These are phyloP conservation scores for Muscidifurax raptorellus DNA, from an alignment of 1,140 invertebrate genomes.

Conservation along the genomic window DNA sequence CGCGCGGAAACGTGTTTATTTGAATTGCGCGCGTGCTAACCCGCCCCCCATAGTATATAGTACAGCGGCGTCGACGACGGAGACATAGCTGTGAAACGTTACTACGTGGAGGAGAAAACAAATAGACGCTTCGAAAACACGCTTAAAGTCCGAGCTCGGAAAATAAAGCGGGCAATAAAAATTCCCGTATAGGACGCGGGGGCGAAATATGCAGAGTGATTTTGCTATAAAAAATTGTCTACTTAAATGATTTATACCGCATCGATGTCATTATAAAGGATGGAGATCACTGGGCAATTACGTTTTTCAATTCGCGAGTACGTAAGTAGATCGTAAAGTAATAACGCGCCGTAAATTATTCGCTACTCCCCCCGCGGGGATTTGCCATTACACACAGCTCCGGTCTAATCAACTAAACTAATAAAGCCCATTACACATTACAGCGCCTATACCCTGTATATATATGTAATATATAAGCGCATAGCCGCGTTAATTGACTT, in stretches of 20 bases:
- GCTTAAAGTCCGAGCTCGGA: neutral
- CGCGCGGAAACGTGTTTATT: slow-evolving; percentile 13
- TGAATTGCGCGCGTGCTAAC: neutral
- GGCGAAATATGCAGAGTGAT: too few relatives aligned
- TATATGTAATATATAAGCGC: too few relatives aligned
- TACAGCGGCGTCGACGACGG: slow-evolving; percentile 14
- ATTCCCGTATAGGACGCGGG: neutral
- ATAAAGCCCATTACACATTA: neutral
- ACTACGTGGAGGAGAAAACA: neutral
- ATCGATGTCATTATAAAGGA: neutral
- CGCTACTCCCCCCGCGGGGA: neutral
- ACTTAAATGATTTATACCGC: too few relatives aligned
- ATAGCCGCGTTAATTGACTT: neutral
- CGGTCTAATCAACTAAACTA: neutral
- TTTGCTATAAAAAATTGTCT: too few relatives aligned
- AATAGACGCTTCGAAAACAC: neutral
- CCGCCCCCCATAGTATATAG: too few relatives aligned
- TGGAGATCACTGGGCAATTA: neutral
- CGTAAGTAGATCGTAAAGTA: neutral
- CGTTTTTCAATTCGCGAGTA: neutral
- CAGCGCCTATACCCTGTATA: too few relatives aligned
- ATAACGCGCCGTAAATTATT: neutral
- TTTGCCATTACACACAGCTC: neutral
- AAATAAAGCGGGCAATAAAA: neutral
- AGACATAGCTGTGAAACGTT: neutral